Base-by-base conservation (phyloP, 2,888 invertebrate species). In the Dryomyza anilis region DNA sequence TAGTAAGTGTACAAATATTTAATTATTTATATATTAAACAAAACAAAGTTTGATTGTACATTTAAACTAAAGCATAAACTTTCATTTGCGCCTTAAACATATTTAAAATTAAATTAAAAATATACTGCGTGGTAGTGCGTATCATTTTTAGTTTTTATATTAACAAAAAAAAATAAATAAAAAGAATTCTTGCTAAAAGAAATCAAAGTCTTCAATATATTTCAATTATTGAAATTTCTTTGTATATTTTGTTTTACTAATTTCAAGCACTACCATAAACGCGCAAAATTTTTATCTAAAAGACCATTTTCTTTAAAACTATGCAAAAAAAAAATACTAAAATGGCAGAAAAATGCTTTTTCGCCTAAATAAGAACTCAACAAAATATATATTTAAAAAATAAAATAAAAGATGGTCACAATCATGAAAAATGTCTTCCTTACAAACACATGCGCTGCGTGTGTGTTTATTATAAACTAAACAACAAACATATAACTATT, bases 341-440 rank as follows among this genome's bases (percentile, higher is more conserved):
- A 58, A n/a, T n/a, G n/a, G n/a, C n/a, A 62, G 23, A 25, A 39
- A 53, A 30, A 53, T 21, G 33, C 6, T 6, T 6, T 33, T 12
- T 8, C 6, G 33, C 39, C 14, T 14, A 7, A n/a, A 39, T 12
- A 39, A 39, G 8, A 39, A 14, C 39, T 14, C 39, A 39, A 46
- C 21, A 39, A 12, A 50, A 6, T 12, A 29, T 23, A 43, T n/a
- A n/a, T 43, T 7, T 27, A 50, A 48, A 58, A 53, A 58, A 36
- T 48, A 58, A 64, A 62, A 67, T 64, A 70, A 65, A 65, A 72
- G 69, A 72, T 76, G 75, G 74, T 76, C 77, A 75, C 77, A 78
- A 78, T 78, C 78, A 78, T 76, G 75, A 74, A 78, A 77, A 74
- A 78, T 70, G 73, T 77, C 73, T 76, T 74, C 75, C 75, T 77